Percentiles rank a stretch among this genome's conserved stretches.
Evolutionary conservation across 2,113 vertebrate species (phyloP).

Genomic region (Myrmecophaga tridactyla): DNA sequence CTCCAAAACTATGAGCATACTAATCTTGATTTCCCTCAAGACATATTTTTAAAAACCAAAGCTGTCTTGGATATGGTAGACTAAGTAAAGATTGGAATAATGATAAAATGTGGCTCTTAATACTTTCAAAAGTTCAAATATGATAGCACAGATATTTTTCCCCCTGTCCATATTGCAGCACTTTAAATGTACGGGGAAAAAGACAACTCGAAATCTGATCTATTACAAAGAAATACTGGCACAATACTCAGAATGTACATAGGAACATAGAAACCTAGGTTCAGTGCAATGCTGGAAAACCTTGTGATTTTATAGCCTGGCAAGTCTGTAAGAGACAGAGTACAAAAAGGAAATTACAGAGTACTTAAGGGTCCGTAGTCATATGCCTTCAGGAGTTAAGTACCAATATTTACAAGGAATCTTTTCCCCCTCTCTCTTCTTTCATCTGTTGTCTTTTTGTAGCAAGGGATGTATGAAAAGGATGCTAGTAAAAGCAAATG

Average conservation of each 20-base stretch:
- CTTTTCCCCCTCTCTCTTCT: slow-evolving; percentile 4
- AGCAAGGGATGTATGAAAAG: background rate
- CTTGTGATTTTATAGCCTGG: slow-evolving; percentile 43
- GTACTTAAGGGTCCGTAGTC: background rate
- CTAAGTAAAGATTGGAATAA: slow-evolving; percentile 15
- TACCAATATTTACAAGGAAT: slow-evolving; percentile 48
- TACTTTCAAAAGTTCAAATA: slow-evolving; percentile 40
- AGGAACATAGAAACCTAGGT: background rate
- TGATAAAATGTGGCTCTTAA: accelerated
- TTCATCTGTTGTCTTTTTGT: slow-evolving; percentile 45
- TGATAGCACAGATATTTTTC: background rate
- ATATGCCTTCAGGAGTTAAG: background rate
- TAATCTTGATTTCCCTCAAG: slow-evolving; percentile 37
- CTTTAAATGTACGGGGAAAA: slow-evolving; percentile 11
- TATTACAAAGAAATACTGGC: background rate
- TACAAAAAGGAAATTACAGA: slow-evolving; percentile 43
- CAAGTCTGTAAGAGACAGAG: background rate
- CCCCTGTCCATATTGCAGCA: background rate
- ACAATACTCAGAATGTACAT: background rate
- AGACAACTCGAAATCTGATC: background rate
- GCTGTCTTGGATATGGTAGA: background rate
- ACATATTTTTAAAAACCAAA: background rate
- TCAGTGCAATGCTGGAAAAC: background rate
- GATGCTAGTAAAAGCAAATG: background rate
- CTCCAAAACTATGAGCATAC: background rate